Percentiles rank a stretch among this genome's conserved stretches.
Evolutionary conservation across 2,888 invertebrate genomes (phyloP).

Genomic region (Abscondita cerata): DNA sequence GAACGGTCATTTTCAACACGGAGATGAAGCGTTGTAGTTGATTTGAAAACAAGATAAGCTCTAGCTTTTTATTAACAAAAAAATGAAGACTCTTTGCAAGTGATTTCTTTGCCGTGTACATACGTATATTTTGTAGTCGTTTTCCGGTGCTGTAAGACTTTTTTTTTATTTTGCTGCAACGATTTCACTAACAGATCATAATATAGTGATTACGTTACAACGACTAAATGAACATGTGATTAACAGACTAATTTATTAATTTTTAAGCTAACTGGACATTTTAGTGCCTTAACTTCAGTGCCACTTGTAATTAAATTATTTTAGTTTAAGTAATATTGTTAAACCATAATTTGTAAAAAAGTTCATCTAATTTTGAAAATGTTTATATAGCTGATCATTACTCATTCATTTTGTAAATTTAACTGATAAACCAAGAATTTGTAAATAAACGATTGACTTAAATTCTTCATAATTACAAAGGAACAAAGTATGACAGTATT

Average conservation of each 20-base stretch:
- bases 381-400: constrained; percentile 19
- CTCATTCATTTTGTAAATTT: constrained; percentile 28
- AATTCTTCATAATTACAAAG: too few species aligned
- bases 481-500: too few species aligned
- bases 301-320: constrained; percentile 39
- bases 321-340: constrained; percentile 30
- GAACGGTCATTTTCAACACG: constrained; percentile 70
- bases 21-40: constrained; percentile 78
- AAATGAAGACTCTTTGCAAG: constrained; percentile 16
- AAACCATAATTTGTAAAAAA: constrained; percentile 26
- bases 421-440: constrained; percentile 29
- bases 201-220: constrained; percentile 24
- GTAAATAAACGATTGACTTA: constrained; percentile 26
- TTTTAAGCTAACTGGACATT: constrained; percentile 30
- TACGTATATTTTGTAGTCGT: constrained; percentile 17
- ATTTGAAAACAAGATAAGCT: background rate
- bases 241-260: constrained; percentile 40
- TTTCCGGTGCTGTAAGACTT: constrained; percentile 27
- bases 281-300: constrained; percentile 39
- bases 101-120: constrained; percentile 32
- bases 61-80: constrained; percentile 21
- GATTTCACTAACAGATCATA: constrained; percentile 14
- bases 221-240: constrained; percentile 33
- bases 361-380: constrained; percentile 15
- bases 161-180: constrained; percentile 18